Conservation (phyloP, 2,888 invertebrate species). For the Sclerodermus sp. region DNA sequence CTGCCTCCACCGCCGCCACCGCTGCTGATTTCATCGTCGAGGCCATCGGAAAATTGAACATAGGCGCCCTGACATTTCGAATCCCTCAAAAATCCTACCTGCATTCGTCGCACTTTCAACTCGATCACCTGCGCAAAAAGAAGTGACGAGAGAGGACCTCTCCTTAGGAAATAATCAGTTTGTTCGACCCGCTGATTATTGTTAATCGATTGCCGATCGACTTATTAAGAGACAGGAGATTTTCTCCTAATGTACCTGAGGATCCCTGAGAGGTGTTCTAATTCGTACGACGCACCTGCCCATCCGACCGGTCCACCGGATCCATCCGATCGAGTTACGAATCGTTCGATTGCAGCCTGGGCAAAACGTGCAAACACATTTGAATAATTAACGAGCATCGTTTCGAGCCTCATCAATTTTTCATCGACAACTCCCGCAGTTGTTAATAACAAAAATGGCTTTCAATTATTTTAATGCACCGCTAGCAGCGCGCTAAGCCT, state of each 20-base stretch:
- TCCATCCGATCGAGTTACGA: conserved; percentile 47
- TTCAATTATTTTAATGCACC: no score
- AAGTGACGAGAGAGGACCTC: no score
- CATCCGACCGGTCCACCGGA: conserved; percentile 50
- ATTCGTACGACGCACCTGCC: conserved; percentile 44
- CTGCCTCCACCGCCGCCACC: no score
- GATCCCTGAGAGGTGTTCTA: conserved; percentile 40
- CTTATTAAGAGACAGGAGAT: no score
- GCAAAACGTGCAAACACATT: conserved; percentile 4
- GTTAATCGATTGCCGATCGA: no score
- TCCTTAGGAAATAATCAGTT: no score
- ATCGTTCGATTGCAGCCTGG: conserved; percentile 47
- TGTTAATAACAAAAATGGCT: no score
- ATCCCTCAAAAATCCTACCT: conserved; percentile 44
- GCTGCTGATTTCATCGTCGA: conserved; percentile 21
- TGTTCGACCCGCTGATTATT: no score
- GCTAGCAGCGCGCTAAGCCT: no score
- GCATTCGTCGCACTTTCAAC: conserved; percentile 39
- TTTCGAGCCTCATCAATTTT: no score
- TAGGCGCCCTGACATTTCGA: conserved; percentile 45
- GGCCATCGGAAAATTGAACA: conserved; percentile 39
- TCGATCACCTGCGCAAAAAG: conserved; percentile 41
- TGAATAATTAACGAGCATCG: background rate
- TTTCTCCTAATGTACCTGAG: no score
- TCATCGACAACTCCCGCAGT: no score